phyloP scores from a whole-genome alignment of 2,888 invertebrate genomes.

The Apoderus coryli region DNA sequence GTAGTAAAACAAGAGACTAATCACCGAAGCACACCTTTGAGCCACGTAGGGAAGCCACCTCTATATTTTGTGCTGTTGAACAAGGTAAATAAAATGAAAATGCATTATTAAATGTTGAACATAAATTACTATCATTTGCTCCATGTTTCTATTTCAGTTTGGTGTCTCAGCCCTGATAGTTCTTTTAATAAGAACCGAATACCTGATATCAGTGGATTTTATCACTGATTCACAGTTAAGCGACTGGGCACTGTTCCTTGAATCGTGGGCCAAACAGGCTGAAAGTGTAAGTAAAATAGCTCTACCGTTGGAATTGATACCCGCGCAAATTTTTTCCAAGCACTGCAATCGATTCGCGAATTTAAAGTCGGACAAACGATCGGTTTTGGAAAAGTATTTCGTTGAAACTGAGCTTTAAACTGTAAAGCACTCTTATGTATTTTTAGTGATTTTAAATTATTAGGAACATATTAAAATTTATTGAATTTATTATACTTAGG shows the following conservation, averaged over 20 bases:
- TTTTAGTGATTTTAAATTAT: too few relatives aligned
- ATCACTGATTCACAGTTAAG: slow-evolving; percentile 25
- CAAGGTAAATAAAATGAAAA: slow-evolving; percentile 38
- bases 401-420: slow-evolving; percentile 20
- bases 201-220: slow-evolving; percentile 29
- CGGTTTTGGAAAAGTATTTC: slow-evolving; percentile 26
- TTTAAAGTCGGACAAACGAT: slow-evolving; percentile 23
- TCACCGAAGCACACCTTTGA: slow-evolving; percentile 29
- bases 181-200: slow-evolving; percentile 37
- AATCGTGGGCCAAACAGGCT: slow-evolving; percentile 34
- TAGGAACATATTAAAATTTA: too few relatives aligned
- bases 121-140: too few relatives aligned
- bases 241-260: slow-evolving; percentile 40
- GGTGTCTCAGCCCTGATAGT: slow-evolving; percentile 40
- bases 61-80: slow-evolving; percentile 35
- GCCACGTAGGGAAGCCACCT: slow-evolving; percentile 29
- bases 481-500: too few relatives aligned
- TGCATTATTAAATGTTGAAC: too few relatives aligned
- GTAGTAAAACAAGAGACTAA: slow-evolving; percentile 26
- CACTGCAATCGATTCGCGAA: slow-evolving; percentile 25
- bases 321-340: slow-evolving; percentile 25
- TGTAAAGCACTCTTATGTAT: slow-evolving; percentile 8
- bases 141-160: slow-evolving; percentile 33
- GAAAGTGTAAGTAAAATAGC: slow-evolving; percentile 22
- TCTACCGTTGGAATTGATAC: slow-evolving; percentile 27